Evolutionary conservation across 2,888 invertebrate species (phyloP).

Genomic region (Crematogaster levior): DNA sequence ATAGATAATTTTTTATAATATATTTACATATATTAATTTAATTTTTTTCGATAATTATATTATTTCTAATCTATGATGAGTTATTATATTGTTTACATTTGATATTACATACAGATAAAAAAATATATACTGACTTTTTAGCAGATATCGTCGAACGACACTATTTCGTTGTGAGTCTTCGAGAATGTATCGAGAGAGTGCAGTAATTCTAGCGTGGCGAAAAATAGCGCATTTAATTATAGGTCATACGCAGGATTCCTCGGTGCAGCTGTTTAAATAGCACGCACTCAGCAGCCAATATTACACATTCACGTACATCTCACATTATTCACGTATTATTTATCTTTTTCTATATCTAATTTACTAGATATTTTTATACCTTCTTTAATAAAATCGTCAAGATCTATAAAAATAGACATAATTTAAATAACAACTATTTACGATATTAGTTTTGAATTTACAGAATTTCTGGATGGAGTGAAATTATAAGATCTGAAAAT

Average conservation of each 20-base stretch:
- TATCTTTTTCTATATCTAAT: too few species aligned
- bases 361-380: not conserved
- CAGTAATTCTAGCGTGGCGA: slow-evolving; percentile 58
- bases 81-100: not conserved
- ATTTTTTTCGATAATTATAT: not conserved
- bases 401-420: not conserved
- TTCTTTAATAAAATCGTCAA: not conserved
- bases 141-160: too few species aligned
- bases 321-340: too few species aligned
- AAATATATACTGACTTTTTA: too few species aligned
- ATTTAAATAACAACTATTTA: too few species aligned
- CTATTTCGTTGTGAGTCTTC: not conserved
- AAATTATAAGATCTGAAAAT: not conserved
- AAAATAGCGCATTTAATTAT: slow-evolving; percentile 75
- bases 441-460: not conserved
- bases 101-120: not conserved
- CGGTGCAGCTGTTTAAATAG: slow-evolving; percentile 66
- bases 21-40: too few species aligned
- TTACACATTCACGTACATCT: too few species aligned
- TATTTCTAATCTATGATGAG: not conserved
- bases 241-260: slow-evolving; percentile 70
- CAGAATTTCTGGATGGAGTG: not conserved
- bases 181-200: slow-evolving; percentile 48
- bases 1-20: too few species aligned
- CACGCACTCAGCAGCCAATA: slow-evolving; percentile 37